These are phyloP conservation scores for Canis aureus DNA, from an alignment of 2,113 vertebrate species.

Conservation along the genomic window DNA sequence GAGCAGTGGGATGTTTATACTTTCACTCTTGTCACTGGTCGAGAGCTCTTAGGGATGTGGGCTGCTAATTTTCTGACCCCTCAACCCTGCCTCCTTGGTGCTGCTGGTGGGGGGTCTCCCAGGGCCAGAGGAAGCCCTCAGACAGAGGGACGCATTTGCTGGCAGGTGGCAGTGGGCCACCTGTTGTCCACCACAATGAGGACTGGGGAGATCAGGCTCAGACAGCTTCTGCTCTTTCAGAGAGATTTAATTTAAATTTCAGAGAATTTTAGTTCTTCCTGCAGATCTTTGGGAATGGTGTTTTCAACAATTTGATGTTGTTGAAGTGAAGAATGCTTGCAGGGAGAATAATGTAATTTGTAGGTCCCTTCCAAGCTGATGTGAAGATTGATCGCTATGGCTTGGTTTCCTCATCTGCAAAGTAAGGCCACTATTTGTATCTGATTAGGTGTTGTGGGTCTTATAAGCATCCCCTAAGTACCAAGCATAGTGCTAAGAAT, in stretches of 20 bases:
- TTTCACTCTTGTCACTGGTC: neutral
- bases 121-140: neutral
- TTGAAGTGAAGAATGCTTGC: neutral
- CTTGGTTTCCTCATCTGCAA: neutral
- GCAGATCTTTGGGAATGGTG: conserved; percentile 10
- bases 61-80: neutral
- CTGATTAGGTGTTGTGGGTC: neutral
- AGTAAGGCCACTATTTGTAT: neutral
- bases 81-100: neutral
- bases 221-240: neutral
- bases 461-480: neutral
- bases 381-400: neutral
- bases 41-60: neutral
- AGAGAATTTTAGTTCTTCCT: conserved; percentile 30
- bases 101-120: neutral
- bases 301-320: conserved; percentile 1
- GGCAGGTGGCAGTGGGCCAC: neutral
- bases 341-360: neutral
- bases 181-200: neutral
- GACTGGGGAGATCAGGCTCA: neutral
- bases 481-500: neutral
- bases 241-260: neutral
- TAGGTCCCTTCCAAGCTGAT: neutral
- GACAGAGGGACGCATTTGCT: neutral
- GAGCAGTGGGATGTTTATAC: neutral